Percentiles rank a stretch among this genome's conserved stretches.
phyloP scores from a whole-genome alignment of 2,113 vertebrate species.

The Microtus oregoni region DNA sequence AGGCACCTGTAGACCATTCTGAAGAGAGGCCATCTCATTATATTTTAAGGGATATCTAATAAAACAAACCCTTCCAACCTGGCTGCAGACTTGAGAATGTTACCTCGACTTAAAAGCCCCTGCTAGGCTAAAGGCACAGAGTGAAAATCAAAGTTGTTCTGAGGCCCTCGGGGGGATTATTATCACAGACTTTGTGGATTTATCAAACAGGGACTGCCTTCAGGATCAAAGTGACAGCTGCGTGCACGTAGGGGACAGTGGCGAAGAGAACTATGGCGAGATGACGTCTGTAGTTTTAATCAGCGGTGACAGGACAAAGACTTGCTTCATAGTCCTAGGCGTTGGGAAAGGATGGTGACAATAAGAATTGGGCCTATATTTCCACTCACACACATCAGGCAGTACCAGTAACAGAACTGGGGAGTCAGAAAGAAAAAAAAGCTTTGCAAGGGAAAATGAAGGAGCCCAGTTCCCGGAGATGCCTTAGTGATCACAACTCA shows the following conservation, averaged over 20 bases:
- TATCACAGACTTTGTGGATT: neutral
- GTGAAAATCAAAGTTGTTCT: neutral
- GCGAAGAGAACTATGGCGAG: neutral
- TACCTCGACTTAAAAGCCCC: neutral
- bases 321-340: neutral
- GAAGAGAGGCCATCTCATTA: neutral
- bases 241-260: neutral
- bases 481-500: slow-evolving; percentile 61
- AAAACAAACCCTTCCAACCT: slow-evolving; percentile 1
- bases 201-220: neutral
- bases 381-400: neutral
- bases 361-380: neutral
- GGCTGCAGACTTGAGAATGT: neutral
- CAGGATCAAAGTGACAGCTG: neutral
- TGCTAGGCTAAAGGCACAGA: neutral
- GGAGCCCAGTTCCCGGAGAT: slow-evolving; percentile 57
- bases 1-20: neutral
- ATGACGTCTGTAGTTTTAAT: neutral
- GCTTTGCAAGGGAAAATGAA: slow-evolving; percentile 63
- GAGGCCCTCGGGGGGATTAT: slow-evolving; percentile 6
- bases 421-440: slow-evolving; percentile 30
- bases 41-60: neutral
- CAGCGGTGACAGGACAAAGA: neutral
- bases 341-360: neutral
- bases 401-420: neutral